Conservation (phyloP, 2,888 invertebrate genomes). For the Xestoiulus laeticollis region DNA sequence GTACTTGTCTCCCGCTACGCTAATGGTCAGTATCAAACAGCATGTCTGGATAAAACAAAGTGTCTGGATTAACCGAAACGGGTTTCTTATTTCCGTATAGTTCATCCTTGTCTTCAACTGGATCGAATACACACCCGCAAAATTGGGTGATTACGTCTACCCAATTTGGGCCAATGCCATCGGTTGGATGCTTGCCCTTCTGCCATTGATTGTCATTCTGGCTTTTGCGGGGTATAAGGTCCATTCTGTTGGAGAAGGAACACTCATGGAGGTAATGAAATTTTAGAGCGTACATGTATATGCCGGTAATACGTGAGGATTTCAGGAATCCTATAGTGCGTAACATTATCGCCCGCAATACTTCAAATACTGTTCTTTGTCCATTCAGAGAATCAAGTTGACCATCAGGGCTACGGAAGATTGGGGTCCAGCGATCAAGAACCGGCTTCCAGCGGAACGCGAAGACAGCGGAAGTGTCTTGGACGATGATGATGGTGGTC, state of each 20-base stretch:
- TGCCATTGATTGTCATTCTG: constrained; percentile 74
- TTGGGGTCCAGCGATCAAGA: constrained; percentile 70
- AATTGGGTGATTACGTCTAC: constrained; percentile 78
- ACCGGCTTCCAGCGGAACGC: constrained; percentile 55
- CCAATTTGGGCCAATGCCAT: constrained; percentile 81
- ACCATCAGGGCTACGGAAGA: constrained; percentile 75
- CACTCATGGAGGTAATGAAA: constrained; percentile 61
- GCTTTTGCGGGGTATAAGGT: constrained; percentile 61
- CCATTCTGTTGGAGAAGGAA: constrained; percentile 59
- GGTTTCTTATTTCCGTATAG: constrained; percentile 63
- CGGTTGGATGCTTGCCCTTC: constrained; percentile 79
- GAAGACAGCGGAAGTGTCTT: constrained; percentile 41
- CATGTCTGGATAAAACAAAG: too few species aligned
- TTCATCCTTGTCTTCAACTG: constrained; percentile 81
- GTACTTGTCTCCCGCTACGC: constrained; percentile 77
- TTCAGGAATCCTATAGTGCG: too few species aligned
- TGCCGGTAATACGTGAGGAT: too few species aligned
- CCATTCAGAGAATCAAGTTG: constrained; percentile 70
- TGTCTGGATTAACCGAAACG: too few species aligned
- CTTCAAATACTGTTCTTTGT: too few species aligned
- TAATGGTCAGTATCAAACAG: constrained; percentile 72
- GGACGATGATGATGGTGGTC: constrained; percentile 48
- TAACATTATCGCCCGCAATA: too few species aligned
- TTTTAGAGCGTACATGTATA: neutral
- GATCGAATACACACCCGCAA: constrained; percentile 80